Evolutionary conservation across 2,113 vertebrate species (phyloP), one percentile per base, ranked within the genome.

Genomic region (Megalops atlanticus): DNA sequence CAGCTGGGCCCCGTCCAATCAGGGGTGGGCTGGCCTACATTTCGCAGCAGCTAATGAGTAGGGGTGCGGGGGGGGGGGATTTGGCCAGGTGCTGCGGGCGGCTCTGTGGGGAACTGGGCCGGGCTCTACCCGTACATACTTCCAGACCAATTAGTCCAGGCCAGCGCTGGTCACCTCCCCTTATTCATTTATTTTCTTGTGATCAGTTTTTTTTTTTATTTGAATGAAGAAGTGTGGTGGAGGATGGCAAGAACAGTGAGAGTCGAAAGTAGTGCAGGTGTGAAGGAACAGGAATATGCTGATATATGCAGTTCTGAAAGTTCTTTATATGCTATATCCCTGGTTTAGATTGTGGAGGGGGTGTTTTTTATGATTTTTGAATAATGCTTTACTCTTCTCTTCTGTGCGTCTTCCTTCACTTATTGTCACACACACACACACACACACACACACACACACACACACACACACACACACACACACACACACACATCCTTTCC

Each of bases 91-190:
- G 54, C 18, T 52, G 41, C 21, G 39, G 36, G 76, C 47, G 38
- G 43, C 74, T 80, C 79, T 74, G 45, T 45, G 69, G 79, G 86
- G 77, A 68, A 80, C 41, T 83, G 74, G 52, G 41, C 77, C 72
- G 41, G 41, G 43, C 70, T 81, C 54, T 73, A 72, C 43, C 71
- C 64, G 84, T 83, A 78, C 74, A 81, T 78, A 79, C 43, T 72
- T 83, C 76, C 84, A 78, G 82, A 85, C 83, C 83, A 84, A 85
- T 84, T 82, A 85, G 69, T 80, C 21, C 41, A 68, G 47, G 77
- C 36, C n/a, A 76, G 33, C 76, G 70, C 70, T 27, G 27, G 64
- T 81, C 80, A 58, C 79, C 36, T 81, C 79, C 78, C n/a, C n/a
- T n/a, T n/a, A n/a, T n/a, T n/a, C n/a, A n/a, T n/a, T n/a, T n/a